Evolutionary conservation across 1,140 invertebrate genomes (phyloP).

Genomic region (Goniozus legneri): DNA sequence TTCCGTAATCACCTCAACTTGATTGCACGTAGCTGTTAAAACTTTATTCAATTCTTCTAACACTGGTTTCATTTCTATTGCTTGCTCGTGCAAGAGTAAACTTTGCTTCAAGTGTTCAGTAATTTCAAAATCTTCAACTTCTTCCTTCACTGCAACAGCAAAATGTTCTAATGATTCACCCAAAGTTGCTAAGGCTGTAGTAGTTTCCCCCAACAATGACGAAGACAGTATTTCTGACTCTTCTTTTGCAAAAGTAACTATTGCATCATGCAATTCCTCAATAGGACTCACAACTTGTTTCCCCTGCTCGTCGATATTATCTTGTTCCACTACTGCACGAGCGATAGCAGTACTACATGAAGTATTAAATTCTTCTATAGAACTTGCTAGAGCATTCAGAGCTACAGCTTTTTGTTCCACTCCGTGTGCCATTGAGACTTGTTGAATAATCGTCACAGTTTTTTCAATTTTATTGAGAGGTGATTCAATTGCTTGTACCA

Average conservation of each 20-base stretch:
- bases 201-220: not conserved
- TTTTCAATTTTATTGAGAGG: not conserved
- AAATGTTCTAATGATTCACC: conserved; percentile 27
- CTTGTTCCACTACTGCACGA: not conserved
- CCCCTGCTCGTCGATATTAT: not conserved
- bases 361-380: conserved; percentile 7
- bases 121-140: conserved; percentile 29
- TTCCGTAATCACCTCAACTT: not conserved
- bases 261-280: not conserved
- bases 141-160: conserved; percentile 41
- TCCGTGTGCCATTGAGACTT: not conserved
- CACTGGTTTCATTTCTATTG: conserved; percentile 1
- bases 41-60: conserved; percentile 15
- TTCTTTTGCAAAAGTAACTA: not conserved
- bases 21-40: conserved; percentile 12
- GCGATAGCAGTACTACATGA: not conserved
- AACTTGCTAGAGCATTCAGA: not conserved
- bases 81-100: conserved; percentile 8
- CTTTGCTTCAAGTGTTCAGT: conserved; percentile 10
- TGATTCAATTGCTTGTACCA: not conserved
- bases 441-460: not conserved
- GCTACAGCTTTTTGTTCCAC: not conserved
- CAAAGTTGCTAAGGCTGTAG: not conserved
- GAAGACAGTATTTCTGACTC: not conserved
- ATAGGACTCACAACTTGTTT: not conserved